Percentiles rank a stretch among this genome's conserved stretches.
Conservation (phyloP, 2,797 vertebrate species). For the Dendrocincla tyrannina region DNA sequence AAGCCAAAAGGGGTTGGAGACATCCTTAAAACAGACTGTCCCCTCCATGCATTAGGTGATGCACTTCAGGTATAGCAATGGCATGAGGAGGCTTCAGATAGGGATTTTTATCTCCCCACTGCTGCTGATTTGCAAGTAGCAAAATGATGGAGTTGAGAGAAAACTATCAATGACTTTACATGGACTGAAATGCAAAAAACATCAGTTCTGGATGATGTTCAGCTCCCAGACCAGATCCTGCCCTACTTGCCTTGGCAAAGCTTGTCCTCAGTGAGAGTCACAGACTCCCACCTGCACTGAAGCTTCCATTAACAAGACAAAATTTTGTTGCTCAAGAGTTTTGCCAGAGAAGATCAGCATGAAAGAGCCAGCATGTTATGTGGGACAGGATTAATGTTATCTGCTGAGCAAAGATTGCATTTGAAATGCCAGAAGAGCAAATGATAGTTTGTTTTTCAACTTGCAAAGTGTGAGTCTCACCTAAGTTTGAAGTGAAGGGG, state of each 20-base stretch:
- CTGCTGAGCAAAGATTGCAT: not conserved
- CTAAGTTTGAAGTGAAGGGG: not conserved
- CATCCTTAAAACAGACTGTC: not conserved
- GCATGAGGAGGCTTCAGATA: not conserved
- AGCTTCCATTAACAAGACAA: not conserved
- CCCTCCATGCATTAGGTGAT: not conserved
- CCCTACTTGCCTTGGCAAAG: not conserved
- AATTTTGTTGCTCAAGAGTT: not conserved
- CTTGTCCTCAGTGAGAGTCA: not conserved
- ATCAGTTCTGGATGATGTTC: not conserved
- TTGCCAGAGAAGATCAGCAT: not conserved
- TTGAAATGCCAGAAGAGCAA: not conserved
- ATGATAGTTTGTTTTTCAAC: not conserved
- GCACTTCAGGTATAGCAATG: fast-evolving
- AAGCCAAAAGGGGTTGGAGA: not conserved
- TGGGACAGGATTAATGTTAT: not conserved
- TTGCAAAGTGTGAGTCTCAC: not conserved
- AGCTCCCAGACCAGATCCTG: not conserved
- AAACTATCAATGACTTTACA: not conserved
- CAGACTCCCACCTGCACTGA: not conserved
- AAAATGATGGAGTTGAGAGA: not conserved
- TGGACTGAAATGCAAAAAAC: not conserved
- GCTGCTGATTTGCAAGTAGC: not conserved
- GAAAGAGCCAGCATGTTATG: not conserved
- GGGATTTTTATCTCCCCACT: not conserved